These are phyloP conservation scores for Cariama cristata DNA, from an alignment of 2,113 vertebrate species.

Conservation along the genomic window DNA sequence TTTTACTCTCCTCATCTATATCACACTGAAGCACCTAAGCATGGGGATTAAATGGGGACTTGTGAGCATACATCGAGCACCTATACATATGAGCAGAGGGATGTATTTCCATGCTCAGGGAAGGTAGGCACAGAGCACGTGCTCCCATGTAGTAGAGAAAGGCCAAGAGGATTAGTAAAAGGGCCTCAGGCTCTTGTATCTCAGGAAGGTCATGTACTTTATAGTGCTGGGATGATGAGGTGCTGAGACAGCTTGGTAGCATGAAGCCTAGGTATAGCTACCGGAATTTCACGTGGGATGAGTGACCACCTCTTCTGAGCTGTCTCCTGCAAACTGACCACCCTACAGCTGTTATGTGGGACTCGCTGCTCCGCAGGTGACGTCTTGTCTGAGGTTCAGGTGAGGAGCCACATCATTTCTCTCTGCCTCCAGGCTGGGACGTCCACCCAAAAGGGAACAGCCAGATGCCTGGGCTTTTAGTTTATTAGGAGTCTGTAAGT, in stretches of 20 bases:
- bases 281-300: not conserved
- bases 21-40: not conserved
- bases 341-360: not conserved
- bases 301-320: not conserved
- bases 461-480: not conserved
- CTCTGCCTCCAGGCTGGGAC: not conserved
- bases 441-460: not conserved
- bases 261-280: accelerated
- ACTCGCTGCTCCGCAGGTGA: not conserved
- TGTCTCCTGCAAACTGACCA: not conserved
- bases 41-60: not conserved
- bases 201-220: not conserved
- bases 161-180: not conserved
- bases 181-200: not conserved
- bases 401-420: not conserved
- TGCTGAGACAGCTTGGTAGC: not conserved
- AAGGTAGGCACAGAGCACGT: not conserved
- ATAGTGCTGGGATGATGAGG: not conserved
- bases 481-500: not conserved
- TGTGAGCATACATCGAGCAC: accelerated
- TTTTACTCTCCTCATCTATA: not conserved
- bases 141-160: not conserved
- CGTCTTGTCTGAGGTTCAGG: not conserved
- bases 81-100: accelerated
- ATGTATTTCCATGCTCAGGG: accelerated